Base-by-base conservation (phyloP, 1,140 invertebrate species). In the Melitaea cinxia region DNA sequence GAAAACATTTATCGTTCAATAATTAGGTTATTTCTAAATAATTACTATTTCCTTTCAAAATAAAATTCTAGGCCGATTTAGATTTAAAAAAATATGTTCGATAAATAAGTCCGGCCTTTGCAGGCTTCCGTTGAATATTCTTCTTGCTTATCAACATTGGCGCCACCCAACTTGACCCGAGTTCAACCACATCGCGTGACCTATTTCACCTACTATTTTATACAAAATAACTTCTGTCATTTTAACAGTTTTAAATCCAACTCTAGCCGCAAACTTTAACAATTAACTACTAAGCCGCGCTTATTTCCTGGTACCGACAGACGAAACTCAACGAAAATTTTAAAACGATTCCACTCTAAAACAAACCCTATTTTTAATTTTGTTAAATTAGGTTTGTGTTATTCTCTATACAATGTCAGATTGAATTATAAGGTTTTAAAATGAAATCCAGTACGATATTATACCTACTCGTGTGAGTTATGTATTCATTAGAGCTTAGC, bases 51-150 rank as follows among this genome's bases (percentile, higher is more conserved):
- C 42, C 42, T 17, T 47, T 47, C 42, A n/a, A 17, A 47, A 23
- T 47, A 4, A 56, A 39, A 56, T 64, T 19, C 21, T 64, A 12
- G 42, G 54, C 52, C 30, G 42, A 65, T 57, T 28, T 45, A 61
- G 24, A 33, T 2, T 1, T 47, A 35, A 30, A n/a, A 9, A 39
- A 60, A 23, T 52, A 37, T 39, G 19, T 65, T 39, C 19, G 39
- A 65, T 57, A 39, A 57, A n/a, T 39, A 30, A 57, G 55, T 33
- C 14, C 60, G 28, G 23, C 54, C 39, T 72, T 67, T 68, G 52
- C 17, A 50, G 56, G 28, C 65, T 83, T 80, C 74, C 77, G 78
- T 72, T 70, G 75, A 61, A 74, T 76, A 80, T 79, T 75, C 72
- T 82, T 77, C 71, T 80, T 78, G 53, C 64, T 82, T 84, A 82